Evolutionary conservation across 2,888 invertebrate species (phyloP).

Genomic region (Chloroclystis v-ata): DNA sequence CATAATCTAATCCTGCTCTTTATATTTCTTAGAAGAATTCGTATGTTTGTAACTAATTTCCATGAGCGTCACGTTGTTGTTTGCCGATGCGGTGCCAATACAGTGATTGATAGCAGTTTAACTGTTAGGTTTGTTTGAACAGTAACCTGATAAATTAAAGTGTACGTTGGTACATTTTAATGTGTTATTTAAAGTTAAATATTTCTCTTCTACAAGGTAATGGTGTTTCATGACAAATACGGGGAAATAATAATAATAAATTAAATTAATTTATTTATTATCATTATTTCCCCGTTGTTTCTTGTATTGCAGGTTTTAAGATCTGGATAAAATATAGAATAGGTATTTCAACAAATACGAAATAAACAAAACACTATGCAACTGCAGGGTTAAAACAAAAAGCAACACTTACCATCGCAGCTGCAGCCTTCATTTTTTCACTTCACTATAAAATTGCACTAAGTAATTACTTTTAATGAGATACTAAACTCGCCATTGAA

Average conservation of each 20-base stretch:
- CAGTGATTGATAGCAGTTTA: conserved; percentile 26
- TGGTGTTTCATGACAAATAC: too few relatives aligned
- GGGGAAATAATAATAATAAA: too few relatives aligned
- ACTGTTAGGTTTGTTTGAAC: conserved; percentile 16
- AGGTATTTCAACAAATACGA: too few relatives aligned
- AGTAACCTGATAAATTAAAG: too few relatives aligned
- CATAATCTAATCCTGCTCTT: neutral
- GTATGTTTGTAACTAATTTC: conserved; percentile 20
- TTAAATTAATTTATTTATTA: too few relatives aligned
- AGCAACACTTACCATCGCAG: conserved; percentile 28
- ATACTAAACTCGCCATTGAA: conserved; percentile 16
- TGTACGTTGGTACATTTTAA: too few relatives aligned
- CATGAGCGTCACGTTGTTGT: conserved; percentile 23
- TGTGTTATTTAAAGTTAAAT: too few relatives aligned
- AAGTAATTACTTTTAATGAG: conserved; percentile 2
- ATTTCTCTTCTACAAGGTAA: too few relatives aligned
- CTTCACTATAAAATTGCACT: conserved; percentile 28
- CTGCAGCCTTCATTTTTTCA: conserved; percentile 44
- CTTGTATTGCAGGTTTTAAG: too few relatives aligned
- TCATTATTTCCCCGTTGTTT: too few relatives aligned
- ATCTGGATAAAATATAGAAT: too few relatives aligned
- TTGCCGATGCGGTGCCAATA: conserved; percentile 23
- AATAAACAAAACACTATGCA: neutral
- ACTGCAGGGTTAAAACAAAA: neutral
- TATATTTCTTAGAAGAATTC: conserved; percentile 11